Conservation (phyloP, 2,797 vertebrate species). For the Sebastes oblongus region DNA sequence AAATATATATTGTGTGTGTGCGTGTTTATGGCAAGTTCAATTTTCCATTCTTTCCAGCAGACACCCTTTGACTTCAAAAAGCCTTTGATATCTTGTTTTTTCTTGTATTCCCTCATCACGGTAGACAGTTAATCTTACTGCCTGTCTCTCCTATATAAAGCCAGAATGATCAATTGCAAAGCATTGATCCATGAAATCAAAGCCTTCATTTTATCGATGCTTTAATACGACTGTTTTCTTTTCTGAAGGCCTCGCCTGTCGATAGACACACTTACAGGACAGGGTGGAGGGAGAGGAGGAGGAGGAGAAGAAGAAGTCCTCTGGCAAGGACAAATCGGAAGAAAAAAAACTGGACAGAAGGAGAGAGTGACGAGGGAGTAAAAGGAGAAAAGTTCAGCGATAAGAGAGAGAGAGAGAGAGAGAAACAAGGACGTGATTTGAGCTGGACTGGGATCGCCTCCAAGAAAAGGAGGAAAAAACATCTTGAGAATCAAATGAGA, state of each 20-base stretch:
- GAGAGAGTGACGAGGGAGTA: slow-evolving; percentile 27
- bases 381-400: slow-evolving; percentile 28
- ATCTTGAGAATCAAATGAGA: slow-evolving; percentile 42
- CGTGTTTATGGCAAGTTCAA: slow-evolving; percentile 23
- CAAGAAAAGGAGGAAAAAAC: slow-evolving; percentile 41
- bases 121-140: slow-evolving; percentile 50
- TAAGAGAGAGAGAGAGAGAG: slow-evolving; percentile 16
- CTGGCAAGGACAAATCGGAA: slow-evolving; percentile 61
- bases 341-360: slow-evolving; percentile 41
- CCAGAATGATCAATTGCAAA: slow-evolving; percentile 58
- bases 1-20: slow-evolving; percentile 35
- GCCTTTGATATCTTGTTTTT: slow-evolving; percentile 62
- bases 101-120: slow-evolving; percentile 51
- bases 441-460: slow-evolving; percentile 50
- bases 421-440: slow-evolving; percentile 30
- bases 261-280: slow-evolving; percentile 30
- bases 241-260: slow-evolving; percentile 8
- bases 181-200: slow-evolving; percentile 76
- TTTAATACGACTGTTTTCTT: slow-evolving; percentile 23
- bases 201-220: slow-evolving; percentile 48
- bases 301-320: slow-evolving; percentile 46
- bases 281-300: slow-evolving; percentile 17
- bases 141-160: slow-evolving; percentile 45
- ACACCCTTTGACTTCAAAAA: slow-evolving; percentile 59
- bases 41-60: slow-evolving; percentile 45